Evolutionary conservation across 2,888 invertebrate species (phyloP), one percentile per base, ranked within the genome.

Genomic region (Tenthredo mesomela): DNA sequence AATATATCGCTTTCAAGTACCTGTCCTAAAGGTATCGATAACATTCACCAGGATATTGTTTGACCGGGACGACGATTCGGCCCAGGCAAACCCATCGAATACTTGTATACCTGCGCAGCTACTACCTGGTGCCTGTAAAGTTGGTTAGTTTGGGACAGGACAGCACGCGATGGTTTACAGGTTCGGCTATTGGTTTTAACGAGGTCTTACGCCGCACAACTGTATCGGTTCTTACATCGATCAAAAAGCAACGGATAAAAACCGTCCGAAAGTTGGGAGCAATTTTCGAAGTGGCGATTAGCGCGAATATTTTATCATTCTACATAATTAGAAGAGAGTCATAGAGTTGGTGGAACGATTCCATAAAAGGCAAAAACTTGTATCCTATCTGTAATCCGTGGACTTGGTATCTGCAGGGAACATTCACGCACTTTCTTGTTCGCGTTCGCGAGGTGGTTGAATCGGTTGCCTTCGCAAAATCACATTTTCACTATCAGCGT

Each of bases 31-130:
- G 29, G 54, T 54, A 54, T 54, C 77, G 77, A 54, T 77, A 77
- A 54, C 77, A 77, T 77, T 77, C 50, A 77, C 33, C 18, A 54
- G 77, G 25, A 21, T 50, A 77, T 77, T 77, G 77, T 77, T 54
- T 77, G 77, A 54, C 54, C 7, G 50, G 54, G 33, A 54, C 50
- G 4, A 29, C 29, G 33, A 54, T 77, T 18, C 77, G 10, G 9
- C 75, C 75, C 75, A 3, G 1, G 25, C 9, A 40, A n/a, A 43
- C n/a, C 21, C 7, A 18, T 43, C 71, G 71, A 21, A n/a, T 71
- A 71, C 21, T 43, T 71, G 37, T 21, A 43, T 73, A 43, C 40
- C 43, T 21, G n/a, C 70, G 37, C n/a, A n/a, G n/a, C 37, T 33
- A 7, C n/a, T 43, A 73, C 71, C 71, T 73, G 71, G 43, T 73